Percentiles rank a stretch among this genome's conserved stretches.
Evolutionary conservation across 2,113 vertebrate genomes (phyloP).

Genomic region (Octodon degus): DNA sequence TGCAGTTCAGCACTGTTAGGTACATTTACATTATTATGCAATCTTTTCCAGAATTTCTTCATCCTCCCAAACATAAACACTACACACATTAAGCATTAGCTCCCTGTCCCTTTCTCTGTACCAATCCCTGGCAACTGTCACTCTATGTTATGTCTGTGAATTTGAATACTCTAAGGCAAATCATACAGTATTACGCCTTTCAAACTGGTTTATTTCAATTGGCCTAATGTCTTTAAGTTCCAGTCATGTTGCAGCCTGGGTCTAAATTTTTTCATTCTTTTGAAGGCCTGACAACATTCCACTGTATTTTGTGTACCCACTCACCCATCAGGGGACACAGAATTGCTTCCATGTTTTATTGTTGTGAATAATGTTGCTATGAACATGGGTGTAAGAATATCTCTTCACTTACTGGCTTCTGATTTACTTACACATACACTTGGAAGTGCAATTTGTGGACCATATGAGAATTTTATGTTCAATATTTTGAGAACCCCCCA

Average conservation of each 20-base stretch:
- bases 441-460: neutral
- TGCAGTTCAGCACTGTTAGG: neutral
- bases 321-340: neutral
- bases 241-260: neutral
- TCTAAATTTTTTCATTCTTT: neutral
- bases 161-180: neutral
- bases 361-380: neutral
- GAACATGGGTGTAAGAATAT: neutral
- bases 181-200: neutral
- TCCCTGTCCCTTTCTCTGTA: neutral
- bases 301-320: neutral
- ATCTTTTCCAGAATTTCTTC: neutral
- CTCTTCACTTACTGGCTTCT: neutral
- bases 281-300: neutral
- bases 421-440: neutral
- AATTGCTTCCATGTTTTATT: neutral
- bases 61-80: neutral
- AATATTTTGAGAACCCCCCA: neutral
- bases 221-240: neutral
- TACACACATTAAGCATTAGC: neutral
- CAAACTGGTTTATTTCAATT: neutral
- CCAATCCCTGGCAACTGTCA: neutral
- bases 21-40: neutral
- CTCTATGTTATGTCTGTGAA: neutral
- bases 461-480: neutral